Base-by-base conservation (phyloP, 2,797 vertebrate species). In the Hydrocynus forskahlii region DNA sequence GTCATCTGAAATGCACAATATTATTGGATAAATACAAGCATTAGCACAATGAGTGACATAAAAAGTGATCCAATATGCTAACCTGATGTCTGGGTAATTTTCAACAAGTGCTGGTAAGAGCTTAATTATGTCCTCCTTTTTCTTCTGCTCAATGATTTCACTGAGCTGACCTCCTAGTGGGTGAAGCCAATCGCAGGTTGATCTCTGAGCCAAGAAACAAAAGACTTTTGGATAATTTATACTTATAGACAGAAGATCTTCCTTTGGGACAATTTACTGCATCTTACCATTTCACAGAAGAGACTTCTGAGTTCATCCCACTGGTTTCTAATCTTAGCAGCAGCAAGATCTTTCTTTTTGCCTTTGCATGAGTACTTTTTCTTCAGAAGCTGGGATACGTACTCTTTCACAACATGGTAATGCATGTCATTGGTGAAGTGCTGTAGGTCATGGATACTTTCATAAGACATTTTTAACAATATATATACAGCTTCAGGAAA, bases 331-430 rank as follows among this genome's bases (percentile, higher is more conserved):
- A 96, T 94, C 85, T 91, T 94, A 57, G 84, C 48, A 0, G 93
- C 89, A 45, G 89, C 85, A 6, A 40, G 59, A 25, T 88, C 25
- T 0, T 92, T 88, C n/a, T 88, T 91, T 0, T 0, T 38, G n/a
- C 45, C 0, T 45, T 71, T 8, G 80, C 91, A 81, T 91, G 91
- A 81, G 78, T 90, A 85, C 81, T 17, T 0, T 68, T 89, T 85
- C 78, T 84, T 94, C 89, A 96, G 89, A 14, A 86, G 88, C 85
- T 94, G 90, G 0, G 6, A 66, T 55, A 96, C 85, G 50, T 96
- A 96, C 76, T 92, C 89, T 0, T 87, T 93, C 21, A 93, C 88
- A 40, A 94, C 75, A 0, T 85, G 88, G 2, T 90, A 92, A 86
- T 96, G 93, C 40, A 89, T 7, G 23, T 92, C 89, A 69, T 76